Evolutionary conservation across 2,888 invertebrate genomes (phyloP), one percentile per base, ranked within the genome.

Genomic region (Oxyscelio sp.): DNA sequence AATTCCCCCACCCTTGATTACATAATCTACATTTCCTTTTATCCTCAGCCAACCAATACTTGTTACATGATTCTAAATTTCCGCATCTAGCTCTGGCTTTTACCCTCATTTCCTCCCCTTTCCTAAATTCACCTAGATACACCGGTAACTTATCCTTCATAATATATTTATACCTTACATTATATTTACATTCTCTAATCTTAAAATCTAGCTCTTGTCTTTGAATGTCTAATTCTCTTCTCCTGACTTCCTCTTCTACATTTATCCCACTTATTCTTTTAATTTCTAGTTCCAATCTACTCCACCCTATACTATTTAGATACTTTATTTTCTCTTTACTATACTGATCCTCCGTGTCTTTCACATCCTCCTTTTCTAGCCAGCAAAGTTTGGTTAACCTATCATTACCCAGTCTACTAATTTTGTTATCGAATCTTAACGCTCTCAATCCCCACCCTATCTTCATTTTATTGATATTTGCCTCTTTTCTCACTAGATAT

Each of bases 21-120:
- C 58, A 61, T 17, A 73, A 59, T n/a, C 21, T 58, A 48, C 71
- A 71, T 34, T 31, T 38, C 34, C 52, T 56, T 13, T 68, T 27
- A 13, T 52, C 38, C 3, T 68, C 68, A 2, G 19, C 11, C 43
- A 40, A 11, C 66, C 43, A 66, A 34, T 34, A 77, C 22, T 45
- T 24, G 19, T 75, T 75, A 4, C 4, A 24, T 15, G 50, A 59
- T 52, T 68, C 68, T 3, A 38, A 45, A 50, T 68, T 78, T 38
- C 79, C 71, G 48, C 79, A 80, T 19, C 65, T 73, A 4, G 73
- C 27, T 15, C 19, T 80, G 5, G 71, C 79, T 15, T 34, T 75
- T 58, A 75, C 21, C 1, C 27, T 24, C 17, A 58, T 59, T 2
- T 77, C 45, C 1, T 5, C 13, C 2, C 43, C 48, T 22, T 59